Base-by-base conservation (phyloP, 53 echinoderm and acorn worm species). In the Astropecten irregularis region DNA sequence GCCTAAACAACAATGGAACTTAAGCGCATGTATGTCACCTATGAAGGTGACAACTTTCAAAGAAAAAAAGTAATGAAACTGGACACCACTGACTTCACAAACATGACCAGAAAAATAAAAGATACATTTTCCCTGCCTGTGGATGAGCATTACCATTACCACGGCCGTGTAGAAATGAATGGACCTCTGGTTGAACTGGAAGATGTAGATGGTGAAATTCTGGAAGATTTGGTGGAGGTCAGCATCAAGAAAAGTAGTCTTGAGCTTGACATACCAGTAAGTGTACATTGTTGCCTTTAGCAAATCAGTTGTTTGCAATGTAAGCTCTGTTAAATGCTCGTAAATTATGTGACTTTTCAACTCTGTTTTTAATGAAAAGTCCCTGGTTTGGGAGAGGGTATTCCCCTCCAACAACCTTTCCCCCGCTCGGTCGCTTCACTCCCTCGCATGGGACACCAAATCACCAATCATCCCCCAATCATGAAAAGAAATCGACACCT, bases 121-220 rank as follows among this genome's bases (percentile, higher is more conserved):
- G 22, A 47, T 4, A 82, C 60, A 65, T 82, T 81, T 63, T 31
- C 81, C 22, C 35, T 81, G n/a, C 49, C 50, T 36, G 27, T 31
- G 10, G 40, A 73, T 73, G 73, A 34, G 15, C 16, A 81, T 18
- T 47, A 48, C 39, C 40, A 16, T 19, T 81, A 58, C 49, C 37
- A 50, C 44, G 64, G 63, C 32, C 38, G 18, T 27, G 23, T 64
- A 21, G 49, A 81, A 31, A 30, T 31, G 51, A 18, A 77, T 77
- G 62, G 79, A 16, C 79, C 79, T n/a, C 53, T 28, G 22, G 62
- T 77, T 44, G 60, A 77, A 30, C 3, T 76, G 9, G 76, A 76
- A 20, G 21, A 57, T 32, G 53, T 46, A 31, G 79, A 77, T 77
- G 62, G 53, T n/a, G 79, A 77, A 9, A 61, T 77, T 28, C n/a